A percentile compares a stretch with the other conserved stretches of the same genome.
Evolutionary conservation across 2,113 vertebrate species (phyloP).

Genomic region (Onychostruthus taczanowskii): DNA sequence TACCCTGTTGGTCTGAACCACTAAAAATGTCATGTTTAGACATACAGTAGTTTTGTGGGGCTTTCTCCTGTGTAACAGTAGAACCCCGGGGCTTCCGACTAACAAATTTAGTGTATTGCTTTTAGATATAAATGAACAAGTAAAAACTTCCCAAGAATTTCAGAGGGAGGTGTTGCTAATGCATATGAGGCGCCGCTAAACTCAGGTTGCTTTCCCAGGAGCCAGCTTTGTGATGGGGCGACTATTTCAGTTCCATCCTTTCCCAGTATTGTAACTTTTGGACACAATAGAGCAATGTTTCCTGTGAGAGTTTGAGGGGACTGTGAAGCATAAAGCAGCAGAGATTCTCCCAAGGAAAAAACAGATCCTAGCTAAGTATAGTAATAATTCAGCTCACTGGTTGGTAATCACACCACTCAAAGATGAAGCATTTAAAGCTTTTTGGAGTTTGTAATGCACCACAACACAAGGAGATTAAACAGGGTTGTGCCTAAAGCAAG

Average conservation of each 20-base stretch:
- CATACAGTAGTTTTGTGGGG: neutral
- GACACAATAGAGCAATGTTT: slow-evolving; percentile 69
- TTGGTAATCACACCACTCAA: neutral
- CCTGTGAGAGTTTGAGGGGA: slow-evolving; percentile 43
- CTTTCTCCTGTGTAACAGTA: neutral
- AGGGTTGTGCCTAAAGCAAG: neutral
- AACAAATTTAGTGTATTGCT: neutral
- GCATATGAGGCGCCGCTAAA: neutral
- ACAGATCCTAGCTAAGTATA: slow-evolving; percentile 3
- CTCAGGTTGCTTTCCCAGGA: neutral
- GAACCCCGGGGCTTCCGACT: neutral
- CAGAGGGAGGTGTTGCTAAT: neutral
- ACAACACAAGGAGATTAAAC: neutral
- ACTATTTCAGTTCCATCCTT: slow-evolving; percentile 57
- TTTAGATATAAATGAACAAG: neutral
- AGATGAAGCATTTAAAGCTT: neutral
- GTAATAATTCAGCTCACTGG: neutral
- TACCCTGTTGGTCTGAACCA: neutral
- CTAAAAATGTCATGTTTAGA: neutral
- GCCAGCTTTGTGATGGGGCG: slow-evolving; percentile 19
- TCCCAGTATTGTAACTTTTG: slow-evolving; percentile 72
- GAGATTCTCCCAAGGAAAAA: slow-evolving; percentile 60
- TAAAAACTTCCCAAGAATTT: neutral
- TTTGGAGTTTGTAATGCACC: neutral
- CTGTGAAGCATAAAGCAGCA: neutral